These are phyloP conservation scores for Desmodus rotundus DNA, from an alignment of 2,113 vertebrate species.

Conservation along the genomic window DNA sequence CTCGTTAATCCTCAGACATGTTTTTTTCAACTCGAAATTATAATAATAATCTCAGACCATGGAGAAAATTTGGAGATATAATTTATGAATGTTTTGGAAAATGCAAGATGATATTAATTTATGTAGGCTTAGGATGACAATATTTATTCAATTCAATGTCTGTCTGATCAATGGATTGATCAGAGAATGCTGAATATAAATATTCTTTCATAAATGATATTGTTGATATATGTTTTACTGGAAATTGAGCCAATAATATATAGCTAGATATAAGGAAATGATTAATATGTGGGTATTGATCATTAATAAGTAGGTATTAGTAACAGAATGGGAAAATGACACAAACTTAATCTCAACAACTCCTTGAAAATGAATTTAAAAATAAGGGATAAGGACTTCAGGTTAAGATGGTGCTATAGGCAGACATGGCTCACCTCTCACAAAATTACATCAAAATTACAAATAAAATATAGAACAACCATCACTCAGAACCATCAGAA, in stretches of 20 bases:
- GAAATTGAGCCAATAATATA: background rate
- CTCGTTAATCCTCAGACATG: background rate
- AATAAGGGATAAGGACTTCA: background rate
- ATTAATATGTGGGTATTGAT: background rate
- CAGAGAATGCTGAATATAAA: background rate
- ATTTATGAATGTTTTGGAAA: background rate
- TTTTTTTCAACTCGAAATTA: background rate
- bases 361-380: background rate
- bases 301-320: background rate
- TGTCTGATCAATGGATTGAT: background rate
- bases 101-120: background rate
- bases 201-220: background rate
- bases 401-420: too few species aligned
- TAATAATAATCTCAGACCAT: background rate
- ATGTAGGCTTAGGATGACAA: background rate
- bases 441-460: too few species aligned
- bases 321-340: background rate
- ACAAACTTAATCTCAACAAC: background rate
- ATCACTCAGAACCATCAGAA: too few species aligned
- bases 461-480: too few species aligned
- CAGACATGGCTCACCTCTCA: too few species aligned
- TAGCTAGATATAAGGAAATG: background rate
- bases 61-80: background rate
- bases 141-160: background rate
- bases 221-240: background rate